Percentiles rank a stretch among this genome's conserved stretches.
phyloP scores from a whole-genome alignment of 2,113 vertebrate species.

The Thoracochromis brauschi region DNA sequence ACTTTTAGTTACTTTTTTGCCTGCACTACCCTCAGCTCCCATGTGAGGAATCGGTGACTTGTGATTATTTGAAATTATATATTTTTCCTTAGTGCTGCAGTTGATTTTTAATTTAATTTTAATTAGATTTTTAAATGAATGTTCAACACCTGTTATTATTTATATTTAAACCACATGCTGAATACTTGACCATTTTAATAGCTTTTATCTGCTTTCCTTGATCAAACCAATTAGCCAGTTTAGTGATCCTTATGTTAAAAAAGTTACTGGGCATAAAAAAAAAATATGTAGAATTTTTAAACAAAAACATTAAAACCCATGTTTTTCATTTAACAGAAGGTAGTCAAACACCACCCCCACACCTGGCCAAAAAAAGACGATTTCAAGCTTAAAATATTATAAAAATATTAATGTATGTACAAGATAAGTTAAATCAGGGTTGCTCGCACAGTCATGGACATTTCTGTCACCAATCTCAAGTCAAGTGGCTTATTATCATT shows the following conservation, averaged over 20 bases:
- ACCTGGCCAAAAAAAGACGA: rapidly evolving
- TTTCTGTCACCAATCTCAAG: neutral
- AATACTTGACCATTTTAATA: neutral
- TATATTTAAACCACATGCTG: neutral
- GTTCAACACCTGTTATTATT: neutral
- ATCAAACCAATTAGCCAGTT: neutral
- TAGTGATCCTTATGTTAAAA: neutral
- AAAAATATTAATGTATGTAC: neutral
- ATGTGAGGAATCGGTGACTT: neutral
- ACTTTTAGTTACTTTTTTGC: neutral
- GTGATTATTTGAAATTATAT: neutral
- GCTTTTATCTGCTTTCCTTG: neutral
- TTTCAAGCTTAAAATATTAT: neutral
- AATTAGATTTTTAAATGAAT: neutral
- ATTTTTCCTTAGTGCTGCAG: neutral
- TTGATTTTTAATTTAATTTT: neutral
- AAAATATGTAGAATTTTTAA: neutral
- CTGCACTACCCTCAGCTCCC: neutral
- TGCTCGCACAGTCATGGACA: neutral
- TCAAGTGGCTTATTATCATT: neutral
- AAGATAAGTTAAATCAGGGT: neutral
- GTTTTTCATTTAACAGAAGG: neutral
- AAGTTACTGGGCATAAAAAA: neutral
- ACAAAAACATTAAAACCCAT: neutral
- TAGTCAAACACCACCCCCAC: neutral